Base-by-base conservation (phyloP, 2,797 vertebrate genomes). In the Smutsia temminckii region DNA sequence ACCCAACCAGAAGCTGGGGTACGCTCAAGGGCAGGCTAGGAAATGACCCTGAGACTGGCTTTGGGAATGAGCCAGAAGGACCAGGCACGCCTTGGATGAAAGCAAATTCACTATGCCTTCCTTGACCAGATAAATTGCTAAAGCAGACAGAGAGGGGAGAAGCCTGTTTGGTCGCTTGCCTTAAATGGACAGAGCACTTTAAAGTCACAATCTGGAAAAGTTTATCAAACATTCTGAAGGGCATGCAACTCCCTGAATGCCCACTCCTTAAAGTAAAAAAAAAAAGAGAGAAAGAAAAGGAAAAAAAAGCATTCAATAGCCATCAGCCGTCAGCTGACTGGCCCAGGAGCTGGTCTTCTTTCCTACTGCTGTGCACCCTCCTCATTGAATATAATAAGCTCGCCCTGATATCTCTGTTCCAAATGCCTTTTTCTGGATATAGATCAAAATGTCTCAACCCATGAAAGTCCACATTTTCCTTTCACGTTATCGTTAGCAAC, bases 1-100 rank as follows among this genome's bases (percentile, higher is more conserved):
- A 71, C 68, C 57, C 57, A 57, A 46, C 74, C 81, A 88, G 94
- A 93, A 96, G 96, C 91, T 49, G 29, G 32, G 40, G 9, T 89
- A 34, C 37, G 34, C 42, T 77, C 57, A 69, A 25, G 40, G 84
- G n/a, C 25, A 68, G 68, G 3, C 53, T 66, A 4, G 11, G 68
- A 93, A 80, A 23, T 80, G 46, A 87, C 92, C 80, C 37, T 23
- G 81, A 87, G 12, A 27, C 34, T 55, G 78, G 84, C 69, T 53
- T 66, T 86, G 90, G 75, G 64, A 84, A 91, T 63, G 34, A 95
- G 74, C 81, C 85, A 77, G 85, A 74, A 69, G 51, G 72, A 88
- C 5, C 0, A 51, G 37, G 46, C 18, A 5, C 61, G 2, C 32
- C 64, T 72, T 68, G 23, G 51, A 40, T 37, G 34, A 93, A 40